These are phyloP conservation scores for Dryadula phaetusa DNA, from an alignment of 2,888 invertebrate genomes.

Conservation along the genomic window DNA sequence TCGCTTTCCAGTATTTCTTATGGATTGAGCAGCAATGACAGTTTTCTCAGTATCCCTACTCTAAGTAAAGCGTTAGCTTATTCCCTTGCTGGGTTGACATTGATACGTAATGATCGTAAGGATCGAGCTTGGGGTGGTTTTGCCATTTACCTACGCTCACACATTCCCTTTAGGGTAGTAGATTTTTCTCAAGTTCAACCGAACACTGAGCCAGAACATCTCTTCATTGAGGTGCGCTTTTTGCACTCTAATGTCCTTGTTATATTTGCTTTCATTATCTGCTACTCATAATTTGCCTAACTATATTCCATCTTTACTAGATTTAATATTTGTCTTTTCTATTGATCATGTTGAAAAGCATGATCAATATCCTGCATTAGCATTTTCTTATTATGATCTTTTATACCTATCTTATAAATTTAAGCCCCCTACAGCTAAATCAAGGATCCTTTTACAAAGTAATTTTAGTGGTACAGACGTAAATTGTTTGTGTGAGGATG, in stretches of 20 bases:
- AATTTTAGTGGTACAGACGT: neutral
- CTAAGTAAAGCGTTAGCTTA: neutral
- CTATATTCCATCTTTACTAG: conserved; percentile 19
- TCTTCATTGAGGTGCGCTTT: neutral
- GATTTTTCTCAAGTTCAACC: neutral
- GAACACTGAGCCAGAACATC: neutral
- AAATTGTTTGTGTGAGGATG: too few relatives aligned
- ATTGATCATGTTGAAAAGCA: conserved; percentile 8
- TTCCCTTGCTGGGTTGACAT: too few relatives aligned
- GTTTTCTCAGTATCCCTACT: neutral
- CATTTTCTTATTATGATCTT: conserved; percentile 22
- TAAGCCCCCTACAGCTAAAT: conserved; percentile 9
- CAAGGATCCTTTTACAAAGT: neutral
- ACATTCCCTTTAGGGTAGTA: neutral
- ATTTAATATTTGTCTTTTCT: neutral
- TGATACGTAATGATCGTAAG: neutral
- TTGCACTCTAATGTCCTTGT: neutral
- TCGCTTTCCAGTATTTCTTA: neutral
- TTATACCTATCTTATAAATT: conserved; percentile 20
- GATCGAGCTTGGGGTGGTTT: neutral
- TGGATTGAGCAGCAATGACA: neutral
- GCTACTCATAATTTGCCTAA: neutral
- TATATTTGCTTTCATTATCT: neutral
- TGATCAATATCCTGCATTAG: conserved; percentile 8
- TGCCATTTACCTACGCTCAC: neutral